These are phyloP conservation scores for Dolichopus griseipennis DNA, from an alignment of 2,888 invertebrate species.

Conservation along the genomic window DNA sequence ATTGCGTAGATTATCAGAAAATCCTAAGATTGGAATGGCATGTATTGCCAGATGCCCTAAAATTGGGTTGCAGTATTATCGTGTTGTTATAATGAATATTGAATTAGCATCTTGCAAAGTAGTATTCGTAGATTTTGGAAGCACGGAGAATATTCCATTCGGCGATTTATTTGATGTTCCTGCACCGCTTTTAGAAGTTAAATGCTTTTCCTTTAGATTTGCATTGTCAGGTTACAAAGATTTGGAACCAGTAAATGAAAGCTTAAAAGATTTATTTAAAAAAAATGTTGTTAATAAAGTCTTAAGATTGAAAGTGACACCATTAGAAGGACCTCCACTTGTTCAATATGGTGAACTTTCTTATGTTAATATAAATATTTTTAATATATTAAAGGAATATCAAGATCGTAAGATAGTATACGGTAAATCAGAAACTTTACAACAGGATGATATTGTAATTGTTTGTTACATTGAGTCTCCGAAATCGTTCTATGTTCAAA, in stretches of 20 bases:
- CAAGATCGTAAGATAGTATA: slow-evolving; percentile 35
- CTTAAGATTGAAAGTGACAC: slow-evolving; percentile 56
- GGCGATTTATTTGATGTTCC: slow-evolving; percentile 68
- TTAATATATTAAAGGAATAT: slow-evolving; percentile 33
- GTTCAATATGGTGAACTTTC: slow-evolving; percentile 68
- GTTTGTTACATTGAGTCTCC: slow-evolving; percentile 49
- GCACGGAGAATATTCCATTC: slow-evolving; percentile 61
- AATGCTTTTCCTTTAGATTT: slow-evolving; percentile 68
- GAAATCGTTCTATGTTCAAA: slow-evolving; percentile 64
- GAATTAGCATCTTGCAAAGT: slow-evolving; percentile 64
- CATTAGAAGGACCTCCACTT: slow-evolving; percentile 60
- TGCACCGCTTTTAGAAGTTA: slow-evolving; percentile 58
- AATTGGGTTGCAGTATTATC: slow-evolving; percentile 55
- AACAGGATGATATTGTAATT: slow-evolving; percentile 35
- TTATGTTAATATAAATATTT: slow-evolving; percentile 42
- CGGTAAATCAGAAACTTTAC: slow-evolving; percentile 31
- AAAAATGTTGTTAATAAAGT: slow-evolving; percentile 55
- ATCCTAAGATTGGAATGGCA: slow-evolving; percentile 65
- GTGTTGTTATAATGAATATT: slow-evolving; percentile 67
- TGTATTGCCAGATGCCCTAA: slow-evolving; percentile 65
- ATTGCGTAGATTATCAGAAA: slow-evolving; percentile 54
- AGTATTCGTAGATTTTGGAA: slow-evolving; percentile 74
- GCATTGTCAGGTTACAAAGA: slow-evolving; percentile 63
- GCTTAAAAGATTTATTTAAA: slow-evolving; percentile 62
- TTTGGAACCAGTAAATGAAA: slow-evolving; percentile 47